A percentile compares a stretch with the other conserved stretches of the same genome.
These are phyloP conservation scores for Thymelicus acteon DNA, from an alignment of 2,888 invertebrate species.

Conservation along the genomic window DNA sequence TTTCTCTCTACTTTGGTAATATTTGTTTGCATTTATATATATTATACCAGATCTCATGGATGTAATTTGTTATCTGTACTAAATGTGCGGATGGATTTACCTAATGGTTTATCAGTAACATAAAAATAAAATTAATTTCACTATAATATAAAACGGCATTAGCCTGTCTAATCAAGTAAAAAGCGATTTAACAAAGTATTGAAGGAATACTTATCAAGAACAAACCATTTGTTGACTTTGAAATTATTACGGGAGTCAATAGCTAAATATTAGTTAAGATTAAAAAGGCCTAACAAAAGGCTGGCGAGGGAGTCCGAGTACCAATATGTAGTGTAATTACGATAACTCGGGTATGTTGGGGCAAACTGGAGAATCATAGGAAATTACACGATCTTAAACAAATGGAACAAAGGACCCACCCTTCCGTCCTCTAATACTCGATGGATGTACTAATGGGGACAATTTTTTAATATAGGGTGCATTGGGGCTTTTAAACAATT, in stretches of 20 bases:
- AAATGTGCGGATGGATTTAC: no score
- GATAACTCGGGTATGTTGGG: slow-evolving; percentile 51
- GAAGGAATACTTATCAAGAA: slow-evolving; percentile 8
- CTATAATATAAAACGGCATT: no score
- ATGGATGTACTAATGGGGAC: slow-evolving; percentile 72
- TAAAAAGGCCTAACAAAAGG: slow-evolving; percentile 72
- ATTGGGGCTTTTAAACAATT: slow-evolving; percentile 66
- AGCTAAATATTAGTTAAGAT: slow-evolving; percentile 53
- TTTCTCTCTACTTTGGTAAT: slow-evolving; percentile 25
- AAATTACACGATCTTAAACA: slow-evolving; percentile 81
- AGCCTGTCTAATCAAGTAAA: neutral
- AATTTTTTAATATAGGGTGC: slow-evolving; percentile 78
- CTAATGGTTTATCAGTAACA: no score
- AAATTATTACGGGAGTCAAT: slow-evolving; percentile 29
- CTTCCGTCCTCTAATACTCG: slow-evolving; percentile 61
- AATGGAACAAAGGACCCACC: slow-evolving; percentile 63
- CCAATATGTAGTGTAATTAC: slow-evolving; percentile 74
- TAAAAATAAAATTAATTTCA: no score
- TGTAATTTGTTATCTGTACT: no score
- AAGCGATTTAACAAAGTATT: neutral
- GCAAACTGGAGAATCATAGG: slow-evolving; percentile 77
- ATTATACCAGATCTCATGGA: no score
- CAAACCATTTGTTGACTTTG: slow-evolving; percentile 30
- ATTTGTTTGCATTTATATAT: neutral
- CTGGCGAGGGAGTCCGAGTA: slow-evolving; percentile 63